phyloP scores from a whole-genome alignment of 2,888 invertebrate species.

The Metellina segmentata region DNA sequence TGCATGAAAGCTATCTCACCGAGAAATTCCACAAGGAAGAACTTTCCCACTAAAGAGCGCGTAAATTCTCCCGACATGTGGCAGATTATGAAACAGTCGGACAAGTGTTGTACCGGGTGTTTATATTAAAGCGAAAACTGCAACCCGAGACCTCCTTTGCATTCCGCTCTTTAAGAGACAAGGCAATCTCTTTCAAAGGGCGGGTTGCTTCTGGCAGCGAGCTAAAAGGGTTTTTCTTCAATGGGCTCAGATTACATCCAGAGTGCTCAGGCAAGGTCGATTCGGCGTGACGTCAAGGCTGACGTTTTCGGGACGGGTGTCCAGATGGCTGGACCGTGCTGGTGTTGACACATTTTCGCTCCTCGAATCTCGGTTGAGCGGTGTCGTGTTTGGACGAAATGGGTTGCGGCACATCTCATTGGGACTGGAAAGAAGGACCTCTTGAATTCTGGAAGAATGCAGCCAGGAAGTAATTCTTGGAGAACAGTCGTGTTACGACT shows the following conservation, averaged over 20 bases:
- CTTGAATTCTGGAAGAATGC: not conserved
- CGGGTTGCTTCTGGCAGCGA: not conserved
- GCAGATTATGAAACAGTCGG: not conserved
- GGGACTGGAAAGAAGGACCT: not conserved
- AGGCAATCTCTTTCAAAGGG: not conserved
- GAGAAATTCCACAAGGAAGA: too few species aligned
- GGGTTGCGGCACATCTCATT: not conserved
- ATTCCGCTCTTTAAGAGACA: constrained; percentile 22
- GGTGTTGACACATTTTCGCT: not conserved
- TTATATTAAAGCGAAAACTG: constrained; percentile 9
- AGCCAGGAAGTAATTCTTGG: not conserved
- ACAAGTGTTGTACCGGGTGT: constrained; percentile 7
- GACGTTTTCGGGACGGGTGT: not conserved
- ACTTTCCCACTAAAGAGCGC: not conserved
- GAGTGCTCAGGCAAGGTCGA: constrained; percentile 11
- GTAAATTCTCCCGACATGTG: not conserved
- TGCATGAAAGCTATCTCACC: too few species aligned
- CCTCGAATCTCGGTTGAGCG: too few species aligned
- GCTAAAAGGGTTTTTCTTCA: constrained; percentile 30
- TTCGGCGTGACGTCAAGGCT: not conserved
- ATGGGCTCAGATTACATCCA: constrained; percentile 21
- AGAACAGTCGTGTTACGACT: not conserved
- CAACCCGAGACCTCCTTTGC: constrained; percentile 24
- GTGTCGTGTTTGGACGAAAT: too few species aligned
- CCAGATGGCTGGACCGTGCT: not conserved